Evolutionary conservation across 2,797 vertebrate species (phyloP).

Genomic region (Rhinatrema bivittatum): DNA sequence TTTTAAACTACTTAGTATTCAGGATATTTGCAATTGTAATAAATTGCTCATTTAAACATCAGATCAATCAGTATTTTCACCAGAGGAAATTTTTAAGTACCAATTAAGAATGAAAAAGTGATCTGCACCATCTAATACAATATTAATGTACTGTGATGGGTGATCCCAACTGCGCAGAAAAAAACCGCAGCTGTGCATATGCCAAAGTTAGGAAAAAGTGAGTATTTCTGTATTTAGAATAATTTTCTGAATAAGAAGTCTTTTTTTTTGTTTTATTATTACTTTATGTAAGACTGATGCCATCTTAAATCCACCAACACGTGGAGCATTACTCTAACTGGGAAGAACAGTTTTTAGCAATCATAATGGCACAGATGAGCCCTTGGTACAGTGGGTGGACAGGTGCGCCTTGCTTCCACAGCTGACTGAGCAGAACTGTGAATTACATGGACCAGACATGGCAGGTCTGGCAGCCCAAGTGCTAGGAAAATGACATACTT

Average conservation of each 20-base stretch:
- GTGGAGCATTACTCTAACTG: constrained; percentile 10
- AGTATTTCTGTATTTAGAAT: constrained; percentile 62
- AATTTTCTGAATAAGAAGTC: constrained; percentile 77
- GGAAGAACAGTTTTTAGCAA: constrained; percentile 6
- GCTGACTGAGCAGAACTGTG: constrained; percentile 14
- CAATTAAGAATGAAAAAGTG: constrained; percentile 84
- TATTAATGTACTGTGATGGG: constrained; percentile 85
- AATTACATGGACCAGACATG: too few relatives aligned
- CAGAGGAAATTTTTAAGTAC: constrained; percentile 81
- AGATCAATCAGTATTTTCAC: constrained; percentile 84
- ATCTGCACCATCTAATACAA: constrained; percentile 69
- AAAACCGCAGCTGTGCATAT: constrained; percentile 38
- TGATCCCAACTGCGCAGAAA: constrained; percentile 73
- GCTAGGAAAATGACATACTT: too few relatives aligned
- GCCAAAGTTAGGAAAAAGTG: constrained; percentile 18
- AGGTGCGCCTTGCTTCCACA: constrained; percentile 10
- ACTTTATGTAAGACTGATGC: constrained; percentile 31
- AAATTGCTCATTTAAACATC: constrained; percentile 79
- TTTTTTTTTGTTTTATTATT: constrained; percentile 77
- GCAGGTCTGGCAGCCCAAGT: too few relatives aligned
- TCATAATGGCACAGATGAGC: constrained; percentile 16
- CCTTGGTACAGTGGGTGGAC: constrained; percentile 22
- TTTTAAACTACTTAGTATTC: constrained; percentile 70
- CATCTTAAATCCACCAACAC: constrained; percentile 29
- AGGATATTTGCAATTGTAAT: constrained; percentile 76